A percentile compares a stretch with the other conserved stretches of the same genome.
These are phyloP conservation scores for Ennomos fuscantarius DNA, from an alignment of 2,888 invertebrate species.

Conservation along the genomic window DNA sequence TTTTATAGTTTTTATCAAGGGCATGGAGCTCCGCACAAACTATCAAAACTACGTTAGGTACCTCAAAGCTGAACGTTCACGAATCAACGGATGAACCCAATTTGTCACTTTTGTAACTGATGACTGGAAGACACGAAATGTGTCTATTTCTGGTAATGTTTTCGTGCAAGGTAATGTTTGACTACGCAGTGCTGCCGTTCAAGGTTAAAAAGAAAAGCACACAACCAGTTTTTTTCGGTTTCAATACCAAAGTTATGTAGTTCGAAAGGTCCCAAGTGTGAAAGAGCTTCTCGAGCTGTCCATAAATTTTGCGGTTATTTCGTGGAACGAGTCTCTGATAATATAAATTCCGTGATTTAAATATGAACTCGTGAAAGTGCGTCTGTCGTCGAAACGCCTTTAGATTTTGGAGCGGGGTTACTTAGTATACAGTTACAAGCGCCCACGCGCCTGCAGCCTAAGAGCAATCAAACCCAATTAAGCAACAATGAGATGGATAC, in stretches of 20 bases:
- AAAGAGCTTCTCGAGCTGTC: conserved; percentile 18
- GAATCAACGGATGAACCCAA: conserved; percentile 42
- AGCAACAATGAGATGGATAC: conserved; percentile 53
- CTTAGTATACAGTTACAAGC: conserved; percentile 47
- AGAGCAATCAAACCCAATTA: conserved; percentile 54
- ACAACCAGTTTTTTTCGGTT: conserved; percentile 14
- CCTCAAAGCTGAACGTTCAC: conserved; percentile 22
- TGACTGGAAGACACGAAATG: conserved; percentile 56
- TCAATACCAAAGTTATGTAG: background rate
- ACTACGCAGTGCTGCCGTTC: conserved; percentile 41
- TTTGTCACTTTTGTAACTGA: conserved; percentile 52
- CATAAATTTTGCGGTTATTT: conserved; percentile 25
- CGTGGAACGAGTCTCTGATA: conserved; percentile 21
- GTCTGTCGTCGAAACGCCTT: conserved; percentile 41
- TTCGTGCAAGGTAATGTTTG: conserved; percentile 35
- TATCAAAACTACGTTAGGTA: conserved; percentile 6
- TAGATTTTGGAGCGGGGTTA: conserved; percentile 45
- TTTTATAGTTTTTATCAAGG: too few relatives aligned
- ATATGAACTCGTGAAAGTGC: conserved; percentile 49
- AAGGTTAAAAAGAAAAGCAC: conserved; percentile 44
- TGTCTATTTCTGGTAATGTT: conserved; percentile 46
- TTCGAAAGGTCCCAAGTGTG: conserved; percentile 9
- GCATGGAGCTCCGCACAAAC: conserved; percentile 14
- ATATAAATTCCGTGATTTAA: conserved; percentile 43
- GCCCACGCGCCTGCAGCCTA: conserved; percentile 45